Evolutionary conservation across 2,113 vertebrate species (phyloP).

Genomic region (Ceratotherium simum): DNA sequence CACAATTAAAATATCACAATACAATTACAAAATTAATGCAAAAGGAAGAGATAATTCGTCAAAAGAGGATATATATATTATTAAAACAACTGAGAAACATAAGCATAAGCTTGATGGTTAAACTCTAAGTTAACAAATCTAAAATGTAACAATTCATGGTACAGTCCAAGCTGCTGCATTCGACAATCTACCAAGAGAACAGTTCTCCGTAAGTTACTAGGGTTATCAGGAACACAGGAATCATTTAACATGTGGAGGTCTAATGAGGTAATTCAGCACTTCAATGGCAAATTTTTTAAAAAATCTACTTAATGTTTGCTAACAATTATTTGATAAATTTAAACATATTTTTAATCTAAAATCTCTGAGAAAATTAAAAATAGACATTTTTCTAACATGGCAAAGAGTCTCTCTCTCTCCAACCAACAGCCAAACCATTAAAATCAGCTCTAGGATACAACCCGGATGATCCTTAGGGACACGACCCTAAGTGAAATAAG

Average conservation of each 20-base stretch:
- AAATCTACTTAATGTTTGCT: not conserved
- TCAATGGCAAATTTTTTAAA: not conserved
- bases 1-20: not conserved
- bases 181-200: not conserved
- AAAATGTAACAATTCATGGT: not conserved
- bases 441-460: not conserved
- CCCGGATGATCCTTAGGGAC: not conserved
- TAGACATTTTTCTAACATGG: not conserved
- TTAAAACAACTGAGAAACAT: not conserved
- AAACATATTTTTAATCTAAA: not conserved
- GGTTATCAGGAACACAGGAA: not conserved
- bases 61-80: not conserved
- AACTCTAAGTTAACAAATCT: not conserved
- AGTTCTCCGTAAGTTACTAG: accelerated
- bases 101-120: not conserved
- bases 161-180: not conserved
- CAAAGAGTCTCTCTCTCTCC: not conserved
- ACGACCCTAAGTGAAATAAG: not conserved
- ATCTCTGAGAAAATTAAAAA: not conserved
- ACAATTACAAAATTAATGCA: not conserved
- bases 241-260: not conserved
- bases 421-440: not conserved
- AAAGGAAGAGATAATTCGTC: not conserved
- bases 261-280: not conserved
- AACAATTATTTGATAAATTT: not conserved